phyloP scores from a whole-genome alignment of 2,888 invertebrate species.

The Chrysomela aeneicollis region DNA sequence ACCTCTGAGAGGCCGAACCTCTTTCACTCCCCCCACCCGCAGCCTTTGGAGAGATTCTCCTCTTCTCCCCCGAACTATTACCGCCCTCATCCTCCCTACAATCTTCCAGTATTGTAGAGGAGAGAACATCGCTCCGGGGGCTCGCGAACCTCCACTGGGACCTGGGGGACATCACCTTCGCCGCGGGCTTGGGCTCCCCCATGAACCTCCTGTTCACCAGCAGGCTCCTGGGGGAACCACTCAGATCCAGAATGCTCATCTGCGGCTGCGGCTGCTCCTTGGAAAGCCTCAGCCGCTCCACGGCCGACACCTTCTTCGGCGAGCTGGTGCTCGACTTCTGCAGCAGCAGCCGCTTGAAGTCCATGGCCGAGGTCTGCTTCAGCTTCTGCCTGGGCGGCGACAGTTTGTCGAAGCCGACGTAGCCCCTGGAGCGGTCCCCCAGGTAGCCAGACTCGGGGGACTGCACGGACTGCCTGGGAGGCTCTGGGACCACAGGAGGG shows the following conservation, averaged over 20 bases:
- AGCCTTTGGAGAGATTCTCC: no score
- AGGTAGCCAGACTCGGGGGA: slow-evolving; percentile 71
- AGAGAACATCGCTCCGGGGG: slow-evolving; percentile 82
- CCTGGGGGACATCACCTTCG: slow-evolving; percentile 74
- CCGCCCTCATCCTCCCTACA: slow-evolving; percentile 81
- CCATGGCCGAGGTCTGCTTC: slow-evolving; percentile 80
- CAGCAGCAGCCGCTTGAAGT: slow-evolving; percentile 83
- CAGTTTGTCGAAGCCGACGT: slow-evolving; percentile 57
- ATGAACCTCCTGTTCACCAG: slow-evolving; percentile 69
- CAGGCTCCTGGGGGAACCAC: slow-evolving; percentile 76
- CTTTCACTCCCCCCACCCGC: no score
- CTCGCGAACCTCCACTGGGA: slow-evolving; percentile 78
- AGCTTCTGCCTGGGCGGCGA: slow-evolving; percentile 59
- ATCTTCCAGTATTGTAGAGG: slow-evolving; percentile 86
- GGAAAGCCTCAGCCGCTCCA: slow-evolving; percentile 78
- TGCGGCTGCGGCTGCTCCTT: slow-evolving; percentile 63
- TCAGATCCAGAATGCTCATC: slow-evolving; percentile 73
- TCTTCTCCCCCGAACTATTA: slow-evolving; percentile 68
- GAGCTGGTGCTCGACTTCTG: slow-evolving; percentile 71
- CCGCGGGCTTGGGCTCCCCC: slow-evolving; percentile 49
- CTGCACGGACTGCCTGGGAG: slow-evolving; percentile 58
- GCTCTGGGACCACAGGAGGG: slow-evolving; percentile 61
- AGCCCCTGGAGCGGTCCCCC: slow-evolving; percentile 63
- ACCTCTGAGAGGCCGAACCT: slow-evolving; percentile 58
- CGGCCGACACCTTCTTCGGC: slow-evolving; percentile 76